Percentiles rank a stretch among this genome's conserved stretches.
Evolutionary conservation across 53 echinoderm and acorn worm genomes (phyloP).

Genomic region (Patiria pectinifera): DNA sequence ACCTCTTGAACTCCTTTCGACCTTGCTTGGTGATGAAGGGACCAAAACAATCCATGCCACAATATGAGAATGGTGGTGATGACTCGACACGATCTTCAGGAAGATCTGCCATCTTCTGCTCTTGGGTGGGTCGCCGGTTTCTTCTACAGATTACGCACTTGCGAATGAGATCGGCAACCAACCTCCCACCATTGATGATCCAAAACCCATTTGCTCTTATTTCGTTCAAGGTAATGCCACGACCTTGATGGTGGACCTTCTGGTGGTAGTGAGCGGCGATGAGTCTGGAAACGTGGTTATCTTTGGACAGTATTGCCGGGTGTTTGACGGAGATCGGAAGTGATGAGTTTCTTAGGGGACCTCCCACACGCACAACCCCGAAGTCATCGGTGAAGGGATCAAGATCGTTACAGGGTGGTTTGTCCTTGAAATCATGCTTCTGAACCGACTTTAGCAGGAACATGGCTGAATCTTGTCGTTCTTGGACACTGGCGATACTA

Average conservation of each 20-base stretch:
- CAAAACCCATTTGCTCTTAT: conserved; percentile 65
- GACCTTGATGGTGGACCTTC: conserved; percentile 58
- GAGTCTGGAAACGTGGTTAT: conserved; percentile 28
- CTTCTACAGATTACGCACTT: conserved; percentile 70
- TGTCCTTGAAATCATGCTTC: conserved; percentile 1
- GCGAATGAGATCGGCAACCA: conserved; percentile 56
- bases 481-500: conserved; percentile 13
- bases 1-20: conserved; percentile 61
- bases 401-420: background rate
- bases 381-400: conserved; percentile 45
- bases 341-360: conserved; percentile 43
- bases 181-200: conserved; percentile 41
- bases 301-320: conserved; percentile 39
- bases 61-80: conserved; percentile 54
- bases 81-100: conserved; percentile 40
- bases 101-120: conserved; percentile 68
- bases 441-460: conserved; percentile 38
- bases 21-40: conserved; percentile 64
- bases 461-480: background rate
- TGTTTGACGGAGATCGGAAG: conserved; percentile 42
- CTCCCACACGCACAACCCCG: conserved; percentile 45
- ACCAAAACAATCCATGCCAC: conserved; percentile 72
- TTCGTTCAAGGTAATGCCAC: conserved; percentile 64
- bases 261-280: conserved; percentile 48
- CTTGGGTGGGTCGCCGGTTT: conserved; percentile 59